Conservation (phyloP, 1,140 invertebrate species). For the Plectus sambesii region DNA sequence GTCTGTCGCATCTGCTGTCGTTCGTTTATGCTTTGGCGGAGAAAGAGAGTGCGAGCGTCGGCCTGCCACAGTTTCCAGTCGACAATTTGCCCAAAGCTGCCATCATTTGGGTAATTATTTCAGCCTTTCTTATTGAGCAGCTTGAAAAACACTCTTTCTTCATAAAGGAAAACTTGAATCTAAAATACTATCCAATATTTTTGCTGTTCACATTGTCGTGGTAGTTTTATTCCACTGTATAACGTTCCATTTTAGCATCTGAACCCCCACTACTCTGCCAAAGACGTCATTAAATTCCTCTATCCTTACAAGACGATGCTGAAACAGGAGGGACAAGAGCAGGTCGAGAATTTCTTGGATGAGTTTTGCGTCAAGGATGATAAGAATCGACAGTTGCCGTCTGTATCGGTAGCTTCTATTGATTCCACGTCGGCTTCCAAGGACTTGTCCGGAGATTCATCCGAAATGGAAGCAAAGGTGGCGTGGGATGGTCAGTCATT, state of each 20-base stretch:
- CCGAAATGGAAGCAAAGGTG: too few species aligned
- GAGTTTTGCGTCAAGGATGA: constrained; percentile 19
- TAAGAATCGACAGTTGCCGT: too few species aligned
- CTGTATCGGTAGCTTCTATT: too few species aligned
- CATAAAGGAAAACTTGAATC: constrained; percentile 2
- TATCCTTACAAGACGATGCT: constrained; percentile 73
- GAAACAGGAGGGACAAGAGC: constrained; percentile 1
- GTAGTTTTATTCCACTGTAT: too few species aligned
- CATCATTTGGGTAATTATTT: constrained; percentile 59
- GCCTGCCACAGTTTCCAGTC: constrained; percentile 77
- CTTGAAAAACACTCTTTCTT: too few species aligned
- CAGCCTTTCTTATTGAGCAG: too few species aligned
- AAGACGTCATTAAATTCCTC: constrained; percentile 60
- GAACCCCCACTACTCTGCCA: constrained; percentile 56
- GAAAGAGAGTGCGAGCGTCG: constrained; percentile 58
- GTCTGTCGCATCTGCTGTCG: too few species aligned
- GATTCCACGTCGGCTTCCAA: too few species aligned
- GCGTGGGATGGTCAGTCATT: too few species aligned
- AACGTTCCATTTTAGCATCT: too few species aligned
- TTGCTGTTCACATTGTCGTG: neutral
- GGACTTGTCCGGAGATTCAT: too few species aligned
- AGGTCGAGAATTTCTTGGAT: constrained; percentile 18
- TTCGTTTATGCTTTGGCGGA: too few species aligned
- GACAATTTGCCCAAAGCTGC: constrained; percentile 62
- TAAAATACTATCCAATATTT: neutral